Conservation (phyloP, 2,113 vertebrate genomes). For the Vulpes vulpes region DNA sequence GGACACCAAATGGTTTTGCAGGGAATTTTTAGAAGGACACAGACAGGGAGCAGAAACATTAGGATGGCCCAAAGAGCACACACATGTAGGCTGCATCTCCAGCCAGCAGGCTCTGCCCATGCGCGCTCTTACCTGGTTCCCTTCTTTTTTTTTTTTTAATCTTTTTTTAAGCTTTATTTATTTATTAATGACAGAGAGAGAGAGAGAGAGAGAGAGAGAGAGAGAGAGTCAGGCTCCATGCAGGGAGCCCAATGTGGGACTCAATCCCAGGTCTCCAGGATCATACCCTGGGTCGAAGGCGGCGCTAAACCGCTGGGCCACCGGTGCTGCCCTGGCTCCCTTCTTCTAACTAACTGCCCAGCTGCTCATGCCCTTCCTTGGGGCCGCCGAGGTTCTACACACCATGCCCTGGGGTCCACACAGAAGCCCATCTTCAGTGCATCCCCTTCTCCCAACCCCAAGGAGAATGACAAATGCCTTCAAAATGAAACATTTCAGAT, state of each 20-base stretch:
- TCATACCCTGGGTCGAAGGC: too few relatives aligned
- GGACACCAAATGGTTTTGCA: neutral
- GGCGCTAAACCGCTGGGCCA: too few relatives aligned
- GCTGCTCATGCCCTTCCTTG: neutral
- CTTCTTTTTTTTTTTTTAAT: too few relatives aligned
- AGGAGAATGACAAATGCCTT: neutral
- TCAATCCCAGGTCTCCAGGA: too few relatives aligned
- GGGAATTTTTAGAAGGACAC: neutral
- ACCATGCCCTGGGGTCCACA: neutral
- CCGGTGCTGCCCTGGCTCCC: neutral
- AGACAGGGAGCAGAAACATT: neutral
- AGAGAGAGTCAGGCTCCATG: too few relatives aligned
- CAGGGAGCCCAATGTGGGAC: too few relatives aligned
- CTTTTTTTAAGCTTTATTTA: too few relatives aligned
- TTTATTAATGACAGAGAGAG: too few relatives aligned
- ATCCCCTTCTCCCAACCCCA: neutral
- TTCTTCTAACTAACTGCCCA: neutral
- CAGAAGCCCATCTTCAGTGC: neutral
- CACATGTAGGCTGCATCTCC: rapidly evolving
- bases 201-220: too few relatives aligned
- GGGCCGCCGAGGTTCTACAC: neutral
- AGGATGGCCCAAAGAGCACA: neutral
- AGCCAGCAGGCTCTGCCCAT: neutral
- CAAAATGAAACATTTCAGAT: neutral
- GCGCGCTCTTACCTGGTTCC: neutral